phyloP scores from a whole-genome alignment of 2,888 invertebrate species.

The Agrochola lychnidis region DNA sequence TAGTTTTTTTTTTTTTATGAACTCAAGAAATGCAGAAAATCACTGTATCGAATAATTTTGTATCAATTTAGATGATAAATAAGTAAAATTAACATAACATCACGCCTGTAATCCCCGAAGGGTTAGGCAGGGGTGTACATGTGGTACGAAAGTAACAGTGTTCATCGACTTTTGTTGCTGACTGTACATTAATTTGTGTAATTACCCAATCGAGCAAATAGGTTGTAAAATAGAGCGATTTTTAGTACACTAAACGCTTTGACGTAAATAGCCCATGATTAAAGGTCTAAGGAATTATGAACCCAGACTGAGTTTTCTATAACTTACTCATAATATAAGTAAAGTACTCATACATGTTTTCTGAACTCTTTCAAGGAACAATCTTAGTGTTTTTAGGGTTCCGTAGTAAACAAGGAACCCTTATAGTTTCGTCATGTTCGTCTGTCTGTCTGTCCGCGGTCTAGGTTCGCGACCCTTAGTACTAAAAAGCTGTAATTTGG shows the following conservation, averaged over 20 bases:
- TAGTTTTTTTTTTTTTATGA: too few relatives aligned
- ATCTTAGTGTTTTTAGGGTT: background rate
- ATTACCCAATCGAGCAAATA: background rate
- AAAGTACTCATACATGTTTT: too few relatives aligned
- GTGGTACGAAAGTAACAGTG: background rate
- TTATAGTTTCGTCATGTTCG: too few relatives aligned
- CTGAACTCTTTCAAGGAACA: background rate
- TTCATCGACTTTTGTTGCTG: background rate
- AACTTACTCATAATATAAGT: constrained; percentile 8
- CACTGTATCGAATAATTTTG: background rate
- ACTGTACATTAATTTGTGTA: background rate
- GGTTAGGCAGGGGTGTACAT: background rate
- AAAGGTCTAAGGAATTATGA: constrained; percentile 24
- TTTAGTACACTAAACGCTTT: constrained; percentile 35
- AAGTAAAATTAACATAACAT: background rate
- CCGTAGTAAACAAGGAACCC: too few relatives aligned
- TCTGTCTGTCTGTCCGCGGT: too few relatives aligned
- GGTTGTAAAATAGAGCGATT: constrained; percentile 1
- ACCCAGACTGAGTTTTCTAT: constrained; percentile 2
- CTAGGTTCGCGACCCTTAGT: too few relatives aligned
- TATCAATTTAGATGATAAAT: background rate
- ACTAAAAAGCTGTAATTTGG: too few relatives aligned
- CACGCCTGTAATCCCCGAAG: too few relatives aligned
- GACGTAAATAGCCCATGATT: constrained; percentile 30
- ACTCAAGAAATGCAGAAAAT: background rate